Conservation (phyloP, 2,797 vertebrate species). For the Siniperca scherzeri region DNA sequence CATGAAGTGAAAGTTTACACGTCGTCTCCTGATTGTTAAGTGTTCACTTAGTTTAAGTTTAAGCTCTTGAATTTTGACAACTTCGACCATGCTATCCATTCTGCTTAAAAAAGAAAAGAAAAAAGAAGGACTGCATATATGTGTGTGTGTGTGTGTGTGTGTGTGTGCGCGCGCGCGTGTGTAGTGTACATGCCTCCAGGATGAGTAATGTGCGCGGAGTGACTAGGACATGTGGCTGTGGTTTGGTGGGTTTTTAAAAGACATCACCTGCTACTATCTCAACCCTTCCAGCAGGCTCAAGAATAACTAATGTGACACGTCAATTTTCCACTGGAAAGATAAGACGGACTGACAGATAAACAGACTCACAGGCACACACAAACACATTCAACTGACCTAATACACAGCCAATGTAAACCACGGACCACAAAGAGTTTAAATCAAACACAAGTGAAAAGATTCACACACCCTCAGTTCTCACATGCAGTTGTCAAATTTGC, state of each 20-base stretch:
- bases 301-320: slow-evolving; percentile 75
- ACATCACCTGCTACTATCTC: slow-evolving; percentile 81
- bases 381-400: not conserved
- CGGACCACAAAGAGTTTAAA: slow-evolving; percentile 45
- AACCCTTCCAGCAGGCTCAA: slow-evolving; percentile 68
- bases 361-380: slow-evolving; percentile 14
- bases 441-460: slow-evolving; percentile 42
- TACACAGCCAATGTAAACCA: slow-evolving; percentile 14
- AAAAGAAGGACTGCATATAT: not conserved
- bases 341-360: slow-evolving; percentile 53
- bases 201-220: slow-evolving; percentile 76
- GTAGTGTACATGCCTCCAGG: slow-evolving; percentile 60
- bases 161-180: slow-evolving; percentile 28
- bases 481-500: slow-evolving; percentile 40
- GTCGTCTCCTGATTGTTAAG: not conserved
- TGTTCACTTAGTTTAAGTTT: not conserved
- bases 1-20: not conserved
- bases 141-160: slow-evolving; percentile 25
- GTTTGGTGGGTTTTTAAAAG: slow-evolving; percentile 80
- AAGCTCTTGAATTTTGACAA: slow-evolving; percentile 47
- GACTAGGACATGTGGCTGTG: slow-evolving; percentile 81
- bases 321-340: slow-evolving; percentile 77
- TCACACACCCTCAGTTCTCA: slow-evolving; percentile 28
- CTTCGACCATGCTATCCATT: slow-evolving; percentile 5
- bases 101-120: slow-evolving; percentile 28